These are phyloP conservation scores for Channa maculata DNA, from an alignment of 2,113 vertebrate species.

Conservation along the genomic window DNA sequence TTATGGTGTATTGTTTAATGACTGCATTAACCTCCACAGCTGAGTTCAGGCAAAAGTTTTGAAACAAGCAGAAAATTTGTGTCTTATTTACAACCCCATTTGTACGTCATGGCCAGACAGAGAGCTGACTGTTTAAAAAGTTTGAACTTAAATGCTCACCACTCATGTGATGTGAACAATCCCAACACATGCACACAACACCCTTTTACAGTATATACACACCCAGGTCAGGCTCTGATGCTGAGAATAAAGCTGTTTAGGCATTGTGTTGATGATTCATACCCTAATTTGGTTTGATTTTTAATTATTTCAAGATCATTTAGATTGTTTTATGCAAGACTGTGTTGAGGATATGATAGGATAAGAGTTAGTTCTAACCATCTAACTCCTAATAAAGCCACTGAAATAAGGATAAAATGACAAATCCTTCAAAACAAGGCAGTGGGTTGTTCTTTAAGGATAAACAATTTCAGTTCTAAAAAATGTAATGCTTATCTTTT, in stretches of 20 bases:
- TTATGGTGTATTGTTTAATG: not conserved
- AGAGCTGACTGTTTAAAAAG: slow-evolving; percentile 55
- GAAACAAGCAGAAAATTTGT: slow-evolving; percentile 29
- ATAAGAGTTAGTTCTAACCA: too few relatives aligned
- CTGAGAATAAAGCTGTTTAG: not conserved
- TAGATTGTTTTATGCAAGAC: too few relatives aligned
- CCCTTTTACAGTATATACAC: not conserved
- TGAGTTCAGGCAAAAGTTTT: slow-evolving; percentile 3
- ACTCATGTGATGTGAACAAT: slow-evolving; percentile 62
- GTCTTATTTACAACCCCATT: slow-evolving; percentile 22
- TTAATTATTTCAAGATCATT: too few relatives aligned
- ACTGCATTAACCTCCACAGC: not conserved
- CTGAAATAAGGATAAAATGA: too few relatives aligned
- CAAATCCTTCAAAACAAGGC: too few relatives aligned
- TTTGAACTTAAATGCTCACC: slow-evolving; percentile 40
- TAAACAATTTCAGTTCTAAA: not conserved
- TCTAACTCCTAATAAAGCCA: too few relatives aligned
- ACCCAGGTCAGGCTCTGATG: not conserved
- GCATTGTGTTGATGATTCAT: not conserved
- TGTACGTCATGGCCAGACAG: slow-evolving; percentile 58
- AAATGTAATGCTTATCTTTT: not conserved
- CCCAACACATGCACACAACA: slow-evolving; percentile 5
- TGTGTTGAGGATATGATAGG: too few relatives aligned
- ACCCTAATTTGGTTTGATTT: too few relatives aligned
- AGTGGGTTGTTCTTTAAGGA: not conserved